A percentile compares a stretch with the other conserved stretches of the same genome.
Evolutionary conservation across 2,113 vertebrate genomes (phyloP).

Genomic region (Scatophagus argus): DNA sequence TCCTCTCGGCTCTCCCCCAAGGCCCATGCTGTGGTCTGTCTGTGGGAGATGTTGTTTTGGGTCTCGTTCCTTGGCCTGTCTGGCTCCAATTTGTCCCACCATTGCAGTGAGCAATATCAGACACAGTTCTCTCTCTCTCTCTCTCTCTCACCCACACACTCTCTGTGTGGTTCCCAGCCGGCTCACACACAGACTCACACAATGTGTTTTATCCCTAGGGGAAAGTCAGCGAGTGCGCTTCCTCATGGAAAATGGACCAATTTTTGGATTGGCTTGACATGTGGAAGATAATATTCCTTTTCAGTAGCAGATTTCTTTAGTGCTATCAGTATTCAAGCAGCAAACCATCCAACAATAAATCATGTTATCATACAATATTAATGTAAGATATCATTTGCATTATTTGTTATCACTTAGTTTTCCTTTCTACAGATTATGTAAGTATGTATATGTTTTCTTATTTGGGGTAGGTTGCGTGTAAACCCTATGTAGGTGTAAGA

Average conservation of each 20-base stretch:
- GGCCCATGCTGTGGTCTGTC: constrained; percentile 79
- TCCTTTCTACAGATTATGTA: too few species aligned
- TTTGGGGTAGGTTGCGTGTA: too few species aligned
- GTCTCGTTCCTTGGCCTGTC: constrained; percentile 81
- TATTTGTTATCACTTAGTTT: too few species aligned
- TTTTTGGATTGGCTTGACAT: constrained; percentile 20
- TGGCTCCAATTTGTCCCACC: constrained; percentile 86
- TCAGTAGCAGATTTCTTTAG: constrained; percentile 1
- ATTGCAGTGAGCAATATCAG: constrained; percentile 82
- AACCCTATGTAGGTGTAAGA: too few species aligned
- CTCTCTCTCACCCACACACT: constrained; percentile 56
- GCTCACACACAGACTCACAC: constrained; percentile 57
- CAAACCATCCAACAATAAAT: not conserved
- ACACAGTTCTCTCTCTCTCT: constrained; percentile 68
- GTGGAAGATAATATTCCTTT: constrained; percentile 14
- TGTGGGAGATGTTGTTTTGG: constrained; percentile 83
- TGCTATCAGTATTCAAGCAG: not conserved
- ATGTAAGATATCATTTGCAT: not conserved
- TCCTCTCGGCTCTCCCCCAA: constrained; percentile 61
- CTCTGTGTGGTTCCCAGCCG: constrained; percentile 70
- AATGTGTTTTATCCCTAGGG: constrained; percentile 46
- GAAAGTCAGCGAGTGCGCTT: constrained; percentile 18
- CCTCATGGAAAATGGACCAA: constrained; percentile 20
- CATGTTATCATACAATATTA: not conserved
- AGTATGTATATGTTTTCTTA: too few species aligned